These are phyloP conservation scores for Drusus annulatus DNA, from an alignment of 1,140 invertebrate genomes.

Conservation along the genomic window DNA sequence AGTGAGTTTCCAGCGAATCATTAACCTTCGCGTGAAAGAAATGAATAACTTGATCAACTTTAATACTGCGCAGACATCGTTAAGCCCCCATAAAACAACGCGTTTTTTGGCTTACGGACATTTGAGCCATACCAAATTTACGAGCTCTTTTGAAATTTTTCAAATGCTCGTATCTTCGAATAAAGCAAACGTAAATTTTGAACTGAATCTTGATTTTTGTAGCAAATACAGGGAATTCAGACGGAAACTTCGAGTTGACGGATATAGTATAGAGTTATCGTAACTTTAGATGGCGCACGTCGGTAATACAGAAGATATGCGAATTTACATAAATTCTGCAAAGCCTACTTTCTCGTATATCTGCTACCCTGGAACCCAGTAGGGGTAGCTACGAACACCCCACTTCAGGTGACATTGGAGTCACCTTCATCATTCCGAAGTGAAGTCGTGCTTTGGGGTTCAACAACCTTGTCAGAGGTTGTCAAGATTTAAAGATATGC, in stretches of 20 bases:
- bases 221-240: no score
- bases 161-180: no score
- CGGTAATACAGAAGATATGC: background rate
- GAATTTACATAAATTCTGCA: background rate
- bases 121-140: conserved; percentile 5
- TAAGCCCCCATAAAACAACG: background rate
- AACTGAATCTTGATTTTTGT: no score
- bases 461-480: conserved; percentile 5
- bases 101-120: background rate
- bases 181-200: no score
- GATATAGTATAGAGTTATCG: background rate
- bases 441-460: background rate
- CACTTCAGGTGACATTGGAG: conserved; percentile 3
- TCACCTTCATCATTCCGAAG: conserved; percentile 1
- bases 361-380: background rate
- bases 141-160: background rate
- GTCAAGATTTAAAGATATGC: background rate
- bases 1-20: no score
- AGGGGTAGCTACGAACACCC: background rate
- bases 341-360: background rate
- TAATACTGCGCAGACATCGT: background rate
- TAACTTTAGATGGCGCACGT: background rate
- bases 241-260: no score
- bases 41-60: no score
- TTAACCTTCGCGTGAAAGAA: no score